Evolutionary conservation across 2,888 invertebrate genomes (phyloP).

Genomic region (Ditylenchus weischeri): DNA sequence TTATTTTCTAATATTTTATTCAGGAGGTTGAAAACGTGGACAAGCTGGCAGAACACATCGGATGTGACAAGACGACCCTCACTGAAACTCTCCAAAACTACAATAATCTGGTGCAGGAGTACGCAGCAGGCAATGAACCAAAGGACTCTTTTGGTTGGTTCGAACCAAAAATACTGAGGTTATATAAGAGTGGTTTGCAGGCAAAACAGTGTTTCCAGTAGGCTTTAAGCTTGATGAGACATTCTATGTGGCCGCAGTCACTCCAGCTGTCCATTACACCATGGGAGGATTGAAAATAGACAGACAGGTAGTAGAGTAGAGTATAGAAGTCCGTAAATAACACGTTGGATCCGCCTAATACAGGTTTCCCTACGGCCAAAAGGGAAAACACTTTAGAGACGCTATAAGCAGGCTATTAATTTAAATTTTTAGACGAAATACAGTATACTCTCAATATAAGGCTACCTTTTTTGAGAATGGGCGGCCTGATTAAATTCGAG

Average conservation of each 20-base stretch:
- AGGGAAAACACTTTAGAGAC: too few species aligned
- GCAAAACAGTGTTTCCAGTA: constrained; percentile 39
- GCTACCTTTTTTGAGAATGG: too few species aligned
- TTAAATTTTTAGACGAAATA: too few species aligned
- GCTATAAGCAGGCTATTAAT: too few species aligned
- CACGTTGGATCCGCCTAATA: too few species aligned
- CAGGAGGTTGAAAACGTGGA: constrained; percentile 44
- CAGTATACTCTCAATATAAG: too few species aligned
- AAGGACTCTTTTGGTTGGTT: constrained; percentile 36
- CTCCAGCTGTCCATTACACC: constrained; percentile 57
- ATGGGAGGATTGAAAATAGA: constrained; percentile 59
- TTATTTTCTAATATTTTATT: constrained; percentile 7
- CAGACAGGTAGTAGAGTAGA: constrained; percentile 15
- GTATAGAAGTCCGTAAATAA: too few species aligned
- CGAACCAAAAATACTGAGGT: too few species aligned
- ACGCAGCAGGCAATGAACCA: constrained; percentile 19
- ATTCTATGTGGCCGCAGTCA: constrained; percentile 52
- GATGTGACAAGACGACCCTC: constrained; percentile 34
- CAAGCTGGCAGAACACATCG: constrained; percentile 42
- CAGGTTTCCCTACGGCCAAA: too few species aligned
- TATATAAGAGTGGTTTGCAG: too few species aligned
- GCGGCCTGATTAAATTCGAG: too few species aligned
- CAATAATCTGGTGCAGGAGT: constrained; percentile 35
- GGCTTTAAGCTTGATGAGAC: constrained; percentile 39
- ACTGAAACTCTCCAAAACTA: constrained; percentile 43